A percentile compares a stretch with the other conserved stretches of the same genome.
These are phyloP conservation scores for Thalpophila matura DNA, from an alignment of 2,888 invertebrate species.

Conservation along the genomic window DNA sequence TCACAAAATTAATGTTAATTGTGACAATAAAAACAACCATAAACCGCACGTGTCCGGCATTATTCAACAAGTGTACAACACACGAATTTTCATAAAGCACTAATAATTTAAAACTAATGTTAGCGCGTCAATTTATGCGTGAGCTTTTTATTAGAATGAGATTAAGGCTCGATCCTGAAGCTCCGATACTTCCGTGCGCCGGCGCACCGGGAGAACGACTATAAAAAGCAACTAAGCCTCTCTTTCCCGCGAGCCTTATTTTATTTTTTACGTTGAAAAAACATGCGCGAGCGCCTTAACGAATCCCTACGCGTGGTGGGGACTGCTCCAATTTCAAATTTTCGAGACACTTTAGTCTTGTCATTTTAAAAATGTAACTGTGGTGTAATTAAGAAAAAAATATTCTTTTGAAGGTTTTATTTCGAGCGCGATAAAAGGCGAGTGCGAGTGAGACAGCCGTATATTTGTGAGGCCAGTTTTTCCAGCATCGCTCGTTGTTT, in stretches of 20 bases:
- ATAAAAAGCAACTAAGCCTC: conserved; percentile 89
- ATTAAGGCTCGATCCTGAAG: conserved; percentile 88
- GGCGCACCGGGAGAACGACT: conserved; percentile 88
- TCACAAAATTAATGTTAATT: conserved; percentile 86
- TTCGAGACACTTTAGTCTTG: conserved; percentile 76
- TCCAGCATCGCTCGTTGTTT: conserved; percentile 71
- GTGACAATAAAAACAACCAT: conserved; percentile 85
- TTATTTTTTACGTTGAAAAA: conserved; percentile 81
- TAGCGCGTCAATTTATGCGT: conserved; percentile 87
- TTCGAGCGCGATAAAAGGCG: conserved; percentile 65
- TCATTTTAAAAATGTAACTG: conserved; percentile 78
- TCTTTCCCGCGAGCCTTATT: conserved; percentile 88
- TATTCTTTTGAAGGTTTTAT: conserved; percentile 75
- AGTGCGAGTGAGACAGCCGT: conserved; percentile 77
- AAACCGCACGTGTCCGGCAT: conserved; percentile 87
- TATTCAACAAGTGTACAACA: conserved; percentile 82
- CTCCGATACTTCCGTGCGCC: conserved; percentile 88
- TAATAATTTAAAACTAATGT: conserved; percentile 80
- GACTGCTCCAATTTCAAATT: conserved; percentile 79
- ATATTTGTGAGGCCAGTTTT: conserved; percentile 63
- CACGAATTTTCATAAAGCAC: conserved; percentile 70
- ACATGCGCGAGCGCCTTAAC: conserved; percentile 81
- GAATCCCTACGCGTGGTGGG: conserved; percentile 77
- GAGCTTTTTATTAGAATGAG: conserved; percentile 90
- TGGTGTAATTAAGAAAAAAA: conserved; percentile 75